Evolutionary conservation across 2,888 invertebrate species (phyloP).

Genomic region (Choreutis nemorana): DNA sequence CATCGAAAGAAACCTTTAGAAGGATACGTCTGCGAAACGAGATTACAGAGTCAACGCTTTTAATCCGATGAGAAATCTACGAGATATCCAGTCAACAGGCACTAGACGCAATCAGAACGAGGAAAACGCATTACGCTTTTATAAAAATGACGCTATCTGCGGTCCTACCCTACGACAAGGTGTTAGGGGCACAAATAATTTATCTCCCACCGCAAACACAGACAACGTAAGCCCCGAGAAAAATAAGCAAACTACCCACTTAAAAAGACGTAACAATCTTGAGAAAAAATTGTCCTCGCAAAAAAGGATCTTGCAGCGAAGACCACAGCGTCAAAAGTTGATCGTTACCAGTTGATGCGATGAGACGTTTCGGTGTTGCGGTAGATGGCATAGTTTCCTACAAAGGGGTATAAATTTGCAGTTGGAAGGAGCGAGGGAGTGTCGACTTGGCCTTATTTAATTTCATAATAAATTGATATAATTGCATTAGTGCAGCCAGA

Average conservation of each 20-base stretch:
- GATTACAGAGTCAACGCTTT: too few species aligned
- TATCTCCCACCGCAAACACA: slow-evolving; percentile 48
- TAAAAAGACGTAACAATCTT: slow-evolving; percentile 37
- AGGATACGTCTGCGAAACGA: too few species aligned
- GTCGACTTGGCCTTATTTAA: slow-evolving; percentile 56
- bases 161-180: slow-evolving; percentile 39
- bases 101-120: slow-evolving; percentile 52
- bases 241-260: slow-evolving; percentile 62
- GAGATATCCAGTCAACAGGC: too few species aligned
- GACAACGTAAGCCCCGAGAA: slow-evolving; percentile 57
- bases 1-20: too few species aligned
- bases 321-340: slow-evolving; percentile 36
- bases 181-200: slow-evolving; percentile 61
- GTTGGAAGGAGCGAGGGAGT: slow-evolving; percentile 24
- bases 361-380: slow-evolving; percentile 27
- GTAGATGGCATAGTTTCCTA: slow-evolving; percentile 30
- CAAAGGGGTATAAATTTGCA: slow-evolving; percentile 54
- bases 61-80: too few species aligned
- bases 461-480: slow-evolving; percentile 64
- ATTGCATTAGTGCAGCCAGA: slow-evolving; percentile 50
- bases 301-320: slow-evolving; percentile 31
- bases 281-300: slow-evolving; percentile 13
- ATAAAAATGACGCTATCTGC: slow-evolving; percentile 61
- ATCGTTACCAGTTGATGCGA: slow-evolving; percentile 19
- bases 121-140: slow-evolving; percentile 58